Base-by-base conservation (phyloP, 2,888 invertebrate species). In the Ryuthela nishihirai region DNA sequence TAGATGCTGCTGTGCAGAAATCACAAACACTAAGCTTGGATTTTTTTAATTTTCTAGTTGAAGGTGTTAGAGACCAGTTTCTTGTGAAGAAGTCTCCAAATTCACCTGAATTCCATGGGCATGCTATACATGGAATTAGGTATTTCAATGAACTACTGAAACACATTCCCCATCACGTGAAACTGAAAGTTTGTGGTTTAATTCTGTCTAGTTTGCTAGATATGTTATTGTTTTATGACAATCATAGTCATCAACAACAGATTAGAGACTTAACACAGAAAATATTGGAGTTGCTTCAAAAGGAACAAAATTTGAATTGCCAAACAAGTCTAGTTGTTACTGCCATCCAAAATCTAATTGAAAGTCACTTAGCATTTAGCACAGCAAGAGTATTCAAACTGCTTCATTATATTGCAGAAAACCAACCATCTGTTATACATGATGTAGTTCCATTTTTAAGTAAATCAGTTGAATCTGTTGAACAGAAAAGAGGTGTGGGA, bases 321-420 rank as follows among this genome's bases (percentile, higher is more conserved):
- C 20, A 40, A 6, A 59, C 43, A 40, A 20, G 4, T 10, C 20
- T 59, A 32, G 26, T 59, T 1, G 35, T 43, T 21, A 48, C 59
- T 15, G 21, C 38, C n/a, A 10, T 59, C 10, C 20, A 53, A 9
- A 52, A 41, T 41, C 54, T 59, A 17, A 40, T 59, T 21, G 17
- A 44, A 40, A 38, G 54, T 34, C 42, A 59, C 29, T 21, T 59
- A n/a, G 48, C 15, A 43, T 54, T 39, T 44, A 32, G 40, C n/a
- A 21, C 39, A n/a, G 36, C 7, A 6, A 34, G 29, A 29, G 53
- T 41, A 1, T 59, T 59, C 15, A 41, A 23, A 25, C 7, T 59
- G 2, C 32, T 59, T 7, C 26, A 48, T 18, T 18, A 20, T 29
- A n/a, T 59, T 21, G 25, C 32, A 18, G 43, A 44, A 24, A 18